Evolutionary conservation across 2,113 vertebrate genomes (phyloP).

Genomic region (Vicugna pacos): DNA sequence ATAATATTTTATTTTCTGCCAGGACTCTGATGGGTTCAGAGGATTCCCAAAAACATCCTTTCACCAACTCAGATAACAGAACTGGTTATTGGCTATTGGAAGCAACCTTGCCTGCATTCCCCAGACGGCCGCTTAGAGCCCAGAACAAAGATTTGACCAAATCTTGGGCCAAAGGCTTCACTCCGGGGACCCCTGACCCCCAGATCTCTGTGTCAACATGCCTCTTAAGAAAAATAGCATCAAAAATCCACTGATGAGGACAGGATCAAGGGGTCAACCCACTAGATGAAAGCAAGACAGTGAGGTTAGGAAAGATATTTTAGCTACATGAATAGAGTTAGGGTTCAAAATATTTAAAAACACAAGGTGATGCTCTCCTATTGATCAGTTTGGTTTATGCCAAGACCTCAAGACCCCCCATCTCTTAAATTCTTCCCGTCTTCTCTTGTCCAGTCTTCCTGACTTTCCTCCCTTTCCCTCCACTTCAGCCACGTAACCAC

Average conservation of each 20-base stretch:
- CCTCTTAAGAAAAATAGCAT: slow-evolving; percentile 63
- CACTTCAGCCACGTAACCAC: not conserved
- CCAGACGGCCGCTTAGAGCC: slow-evolving; percentile 75
- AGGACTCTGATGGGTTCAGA: not conserved
- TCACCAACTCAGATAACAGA: slow-evolving; percentile 68
- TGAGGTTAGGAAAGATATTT: slow-evolving; percentile 72
- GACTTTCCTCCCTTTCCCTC: not conserved
- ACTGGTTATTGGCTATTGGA: slow-evolving; percentile 67
- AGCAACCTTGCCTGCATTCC: slow-evolving; percentile 76
- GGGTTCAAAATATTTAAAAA: not conserved
- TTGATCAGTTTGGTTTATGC: not conserved
- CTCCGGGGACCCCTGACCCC: slow-evolving; percentile 60
- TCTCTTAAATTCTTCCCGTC: not conserved
- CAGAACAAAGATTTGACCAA: slow-evolving; percentile 58
- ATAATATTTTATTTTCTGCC: not conserved
- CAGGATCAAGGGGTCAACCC: slow-evolving; percentile 55
- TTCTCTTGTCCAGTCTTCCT: not conserved
- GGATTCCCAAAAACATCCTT: slow-evolving; percentile 3
- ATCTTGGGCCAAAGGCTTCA: not conserved
- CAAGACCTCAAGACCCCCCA: not conserved
- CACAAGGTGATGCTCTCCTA: slow-evolving; percentile 70
- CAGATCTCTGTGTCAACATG: slow-evolving; percentile 63
- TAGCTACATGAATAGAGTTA: slow-evolving; percentile 78
- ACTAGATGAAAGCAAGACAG: slow-evolving; percentile 64
- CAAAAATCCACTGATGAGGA: slow-evolving; percentile 65